Percentiles rank a stretch among this genome's conserved stretches.
Evolutionary conservation across 2,888 invertebrate genomes (phyloP).

Genomic region (Eristalinus aeneus): DNA sequence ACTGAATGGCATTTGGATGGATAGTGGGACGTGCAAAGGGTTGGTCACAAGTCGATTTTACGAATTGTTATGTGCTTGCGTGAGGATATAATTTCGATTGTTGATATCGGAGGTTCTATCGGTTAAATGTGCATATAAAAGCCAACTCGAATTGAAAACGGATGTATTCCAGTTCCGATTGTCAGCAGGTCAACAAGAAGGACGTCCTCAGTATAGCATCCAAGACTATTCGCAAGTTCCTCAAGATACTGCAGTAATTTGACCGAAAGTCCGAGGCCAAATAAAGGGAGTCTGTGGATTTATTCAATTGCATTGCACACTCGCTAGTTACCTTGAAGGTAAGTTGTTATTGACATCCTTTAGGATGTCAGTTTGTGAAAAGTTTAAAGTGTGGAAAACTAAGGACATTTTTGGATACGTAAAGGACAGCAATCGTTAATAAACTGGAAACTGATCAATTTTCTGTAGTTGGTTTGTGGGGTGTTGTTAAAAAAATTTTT

Average conservation of each 20-base stretch:
- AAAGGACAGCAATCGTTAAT: too few species aligned
- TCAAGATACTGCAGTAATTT: neutral
- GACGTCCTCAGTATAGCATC: neutral
- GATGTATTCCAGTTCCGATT: conserved; percentile 30
- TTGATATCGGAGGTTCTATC: conserved; percentile 2
- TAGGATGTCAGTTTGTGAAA: too few species aligned
- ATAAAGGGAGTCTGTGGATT: neutral
- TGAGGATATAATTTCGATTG: conserved; percentile 42
- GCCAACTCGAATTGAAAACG: neutral
- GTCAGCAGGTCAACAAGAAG: conserved; percentile 31
- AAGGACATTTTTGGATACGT: too few species aligned
- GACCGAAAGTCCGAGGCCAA: neutral
- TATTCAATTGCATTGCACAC: too few species aligned
- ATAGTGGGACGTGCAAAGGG: conserved; percentile 30
- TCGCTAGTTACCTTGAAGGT: too few species aligned
- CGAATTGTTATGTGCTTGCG: conserved; percentile 60
- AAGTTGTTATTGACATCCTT: too few species aligned
- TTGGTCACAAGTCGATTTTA: conserved; percentile 50
- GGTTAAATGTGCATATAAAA: conserved; percentile 35
- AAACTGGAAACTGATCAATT: too few species aligned
- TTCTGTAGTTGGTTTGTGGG: too few species aligned
- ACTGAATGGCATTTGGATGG: conserved; percentile 22
- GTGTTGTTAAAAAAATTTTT: too few species aligned
- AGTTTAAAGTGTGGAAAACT: too few species aligned
- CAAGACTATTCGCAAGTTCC: neutral